Evolutionary conservation across 2,797 vertebrate genomes (phyloP).

Genomic region (Falco columbarius): DNA sequence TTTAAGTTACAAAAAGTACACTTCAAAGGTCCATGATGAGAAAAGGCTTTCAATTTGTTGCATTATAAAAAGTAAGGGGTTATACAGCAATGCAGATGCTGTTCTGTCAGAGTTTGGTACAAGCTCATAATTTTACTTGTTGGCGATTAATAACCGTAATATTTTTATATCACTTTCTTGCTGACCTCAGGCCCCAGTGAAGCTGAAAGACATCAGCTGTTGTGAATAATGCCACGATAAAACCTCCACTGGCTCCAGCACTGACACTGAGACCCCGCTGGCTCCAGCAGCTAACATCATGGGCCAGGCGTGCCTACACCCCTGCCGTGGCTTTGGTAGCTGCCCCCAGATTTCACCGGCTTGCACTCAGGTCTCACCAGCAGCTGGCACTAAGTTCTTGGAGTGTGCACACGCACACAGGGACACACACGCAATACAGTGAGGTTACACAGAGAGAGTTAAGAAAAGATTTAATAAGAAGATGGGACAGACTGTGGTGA

Average conservation of each 20-base stretch:
- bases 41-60: background rate
- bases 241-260: background rate
- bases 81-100: background rate
- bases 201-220: background rate
- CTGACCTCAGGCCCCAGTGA: background rate
- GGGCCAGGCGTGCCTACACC: background rate
- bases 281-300: background rate
- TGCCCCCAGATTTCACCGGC: background rate
- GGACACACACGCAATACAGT: no score
- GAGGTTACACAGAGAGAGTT: background rate
- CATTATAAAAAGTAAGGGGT: background rate
- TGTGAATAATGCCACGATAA: background rate
- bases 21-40: background rate
- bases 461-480: background rate
- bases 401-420: background rate
- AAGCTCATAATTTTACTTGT: background rate
- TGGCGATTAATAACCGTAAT: background rate
- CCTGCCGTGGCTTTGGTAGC: background rate
- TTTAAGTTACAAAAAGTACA: background rate
- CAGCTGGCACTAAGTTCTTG: background rate
- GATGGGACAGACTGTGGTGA: background rate
- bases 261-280: background rate
- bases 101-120: background rate
- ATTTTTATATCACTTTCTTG: background rate
- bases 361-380: background rate